Conservation (phyloP, 35 echinoderm and acorn worm genomes). For the Strongylocentrotus purpuratus region DNA sequence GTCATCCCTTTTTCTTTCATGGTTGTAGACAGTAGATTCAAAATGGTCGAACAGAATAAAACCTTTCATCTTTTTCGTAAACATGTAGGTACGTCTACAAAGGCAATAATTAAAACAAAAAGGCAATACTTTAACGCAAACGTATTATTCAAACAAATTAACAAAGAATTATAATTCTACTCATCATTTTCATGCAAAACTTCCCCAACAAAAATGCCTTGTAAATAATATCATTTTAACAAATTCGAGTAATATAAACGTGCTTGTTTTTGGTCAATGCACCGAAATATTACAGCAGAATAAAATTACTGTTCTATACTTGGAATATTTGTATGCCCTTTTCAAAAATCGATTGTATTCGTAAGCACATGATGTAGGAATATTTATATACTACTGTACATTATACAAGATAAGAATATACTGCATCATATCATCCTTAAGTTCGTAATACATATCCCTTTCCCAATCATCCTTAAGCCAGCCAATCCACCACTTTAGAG, state of each 20-base stretch:
- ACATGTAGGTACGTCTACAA: too few relatives aligned
- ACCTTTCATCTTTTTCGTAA: too few relatives aligned
- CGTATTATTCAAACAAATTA: too few relatives aligned
- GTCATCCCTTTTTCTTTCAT: background rate
- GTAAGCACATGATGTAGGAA: background rate
- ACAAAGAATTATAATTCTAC: too few relatives aligned
- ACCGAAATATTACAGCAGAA: too few relatives aligned
- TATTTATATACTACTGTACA: background rate
- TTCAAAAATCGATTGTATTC: background rate
- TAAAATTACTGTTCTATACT: background rate
- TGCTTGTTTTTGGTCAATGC: too few relatives aligned
- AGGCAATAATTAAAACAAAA: too few relatives aligned
- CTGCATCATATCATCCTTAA: background rate
- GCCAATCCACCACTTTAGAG: background rate
- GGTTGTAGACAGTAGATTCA: background rate
- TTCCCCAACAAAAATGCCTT: too few relatives aligned
- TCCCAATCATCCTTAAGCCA: background rate
- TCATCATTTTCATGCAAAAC: too few relatives aligned
- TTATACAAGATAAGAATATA: background rate
- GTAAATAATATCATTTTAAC: too few relatives aligned
- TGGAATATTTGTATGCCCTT: background rate
- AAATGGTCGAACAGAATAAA: background rate
- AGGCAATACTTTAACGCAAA: too few relatives aligned
- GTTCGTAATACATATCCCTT: background rate
- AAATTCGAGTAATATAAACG: too few relatives aligned